Percentiles rank a stretch among this genome's conserved stretches.
Evolutionary conservation across 2,113 vertebrate species (phyloP).

Genomic region (Chamaetylas fuelleborni): DNA sequence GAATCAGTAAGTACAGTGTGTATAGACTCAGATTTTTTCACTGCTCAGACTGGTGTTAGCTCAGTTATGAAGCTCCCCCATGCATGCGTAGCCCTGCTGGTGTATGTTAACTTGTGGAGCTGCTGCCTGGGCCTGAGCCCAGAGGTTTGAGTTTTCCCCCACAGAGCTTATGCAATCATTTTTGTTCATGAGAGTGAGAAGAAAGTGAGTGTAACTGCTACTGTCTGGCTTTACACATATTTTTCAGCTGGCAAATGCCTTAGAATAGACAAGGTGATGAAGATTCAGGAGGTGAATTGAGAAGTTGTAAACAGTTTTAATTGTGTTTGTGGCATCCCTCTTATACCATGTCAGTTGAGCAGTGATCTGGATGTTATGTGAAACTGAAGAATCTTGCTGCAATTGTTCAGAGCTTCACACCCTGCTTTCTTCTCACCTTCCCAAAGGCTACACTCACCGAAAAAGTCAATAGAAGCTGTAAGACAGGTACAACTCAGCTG

Average conservation of each 20-base stretch:
- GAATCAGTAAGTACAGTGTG: neutral
- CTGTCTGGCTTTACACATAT: neutral
- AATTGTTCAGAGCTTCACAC: neutral
- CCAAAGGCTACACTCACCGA: neutral
- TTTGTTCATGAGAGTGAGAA: neutral
- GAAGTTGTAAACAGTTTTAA: neutral
- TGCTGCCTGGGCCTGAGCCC: neutral
- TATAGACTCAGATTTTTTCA: neutral
- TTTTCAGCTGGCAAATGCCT: neutral
- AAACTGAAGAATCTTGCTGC: neutral
- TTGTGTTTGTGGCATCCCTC: neutral
- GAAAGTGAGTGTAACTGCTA: neutral
- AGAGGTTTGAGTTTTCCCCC: neutral
- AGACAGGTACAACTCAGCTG: neutral
- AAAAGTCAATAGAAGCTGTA: neutral
- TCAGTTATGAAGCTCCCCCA: neutral
- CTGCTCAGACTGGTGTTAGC: neutral
- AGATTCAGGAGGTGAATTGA: neutral
- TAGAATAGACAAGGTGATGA: neutral
- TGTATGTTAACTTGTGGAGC: neutral
- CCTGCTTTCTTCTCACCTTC: neutral
- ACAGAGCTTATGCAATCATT: neutral
- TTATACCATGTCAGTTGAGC: neutral
- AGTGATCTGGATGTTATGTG: neutral
- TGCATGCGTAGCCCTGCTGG: neutral